phyloP scores from a whole-genome alignment of 2,888 invertebrate genomes.

The Selenia dentaria region DNA sequence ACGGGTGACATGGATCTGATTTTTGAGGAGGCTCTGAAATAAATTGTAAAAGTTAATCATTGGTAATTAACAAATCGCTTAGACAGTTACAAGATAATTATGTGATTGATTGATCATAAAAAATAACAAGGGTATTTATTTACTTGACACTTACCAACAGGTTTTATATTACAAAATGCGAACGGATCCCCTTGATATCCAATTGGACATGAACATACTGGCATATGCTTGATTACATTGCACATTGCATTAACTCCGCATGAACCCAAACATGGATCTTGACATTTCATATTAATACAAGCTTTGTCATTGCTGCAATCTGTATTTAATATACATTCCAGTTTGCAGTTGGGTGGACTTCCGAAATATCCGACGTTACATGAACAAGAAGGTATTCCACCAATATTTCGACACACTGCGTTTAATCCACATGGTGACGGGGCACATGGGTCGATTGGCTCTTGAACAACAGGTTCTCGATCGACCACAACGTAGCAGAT shows the following conservation, averaged over 20 bases:
- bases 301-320: constrained; percentile 90
- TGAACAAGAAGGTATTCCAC: constrained; percentile 86
- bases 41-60: constrained; percentile 12
- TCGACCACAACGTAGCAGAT: constrained; percentile 64
- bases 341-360: constrained; percentile 89
- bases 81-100: too few relatives aligned
- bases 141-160: constrained; percentile 54
- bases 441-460: constrained; percentile 85
- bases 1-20: constrained; percentile 88
- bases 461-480: constrained; percentile 47
- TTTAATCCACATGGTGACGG: constrained; percentile 92
- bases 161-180: constrained; percentile 85
- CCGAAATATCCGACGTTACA: constrained; percentile 88
- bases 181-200: constrained; percentile 91
- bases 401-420: constrained; percentile 84
- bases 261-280: constrained; percentile 91
- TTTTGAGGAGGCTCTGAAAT: constrained; percentile 62
- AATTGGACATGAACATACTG: constrained; percentile 87
- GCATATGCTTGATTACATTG: constrained; percentile 90
- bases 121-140: too few relatives aligned
- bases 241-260: constrained; percentile 91
- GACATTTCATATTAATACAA: constrained; percentile 91
- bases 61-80: too few relatives aligned
- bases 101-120: too few relatives aligned
- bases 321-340: constrained; percentile 89